Base-by-base conservation (phyloP, 1,140 invertebrate genomes). In the Bursaphelenchus mucronatus region DNA sequence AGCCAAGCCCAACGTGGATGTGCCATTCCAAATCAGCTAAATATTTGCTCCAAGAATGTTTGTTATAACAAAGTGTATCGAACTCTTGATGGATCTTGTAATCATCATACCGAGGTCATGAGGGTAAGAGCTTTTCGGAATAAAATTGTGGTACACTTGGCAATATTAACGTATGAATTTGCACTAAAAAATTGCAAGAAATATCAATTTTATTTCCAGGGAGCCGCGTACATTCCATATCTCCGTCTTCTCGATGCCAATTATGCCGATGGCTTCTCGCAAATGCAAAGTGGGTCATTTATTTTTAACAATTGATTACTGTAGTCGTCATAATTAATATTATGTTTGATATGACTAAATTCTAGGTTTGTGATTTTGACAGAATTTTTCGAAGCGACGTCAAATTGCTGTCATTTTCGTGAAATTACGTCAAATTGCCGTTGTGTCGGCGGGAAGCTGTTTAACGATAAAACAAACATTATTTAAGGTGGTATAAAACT, bases 11-110 rank as follows among this genome's bases (percentile, higher is more conserved):
- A 69, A 55, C 44, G 63, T 43, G 54, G 71, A 0, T 73, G 71
- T 64, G 69, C 68, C 21, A 70, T 21, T 43, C 70, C 58, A 56
- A 67, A 61, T 46, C 69, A 73, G 50, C 52, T 46, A 30, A 73
- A 73, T 51, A 67, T 67, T 7, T 73, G 71, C 54, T 45, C 54
- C 11, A 8, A 45, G 46, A 75, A 74, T 47, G 11, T 59, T 9
- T 74, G 73, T 53, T 74, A 47, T 43, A 69, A 74, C 46, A 43
- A 71, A 17, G 46, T 64, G 8, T 74, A 68, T 49, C 58, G 73
- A 44, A 69, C 73, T 10, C 54, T 65, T 10, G 73, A 74, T 50
- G 73, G 73, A 11, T 73, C 73, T 19, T 74, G 73, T 55, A 74
- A 74, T 59, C 67, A 74, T 45, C 21, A 72, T 1, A 41, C 61